Evolutionary conservation across 2,888 invertebrate genomes (phyloP).

Genomic region (Phalera bucephala): DNA sequence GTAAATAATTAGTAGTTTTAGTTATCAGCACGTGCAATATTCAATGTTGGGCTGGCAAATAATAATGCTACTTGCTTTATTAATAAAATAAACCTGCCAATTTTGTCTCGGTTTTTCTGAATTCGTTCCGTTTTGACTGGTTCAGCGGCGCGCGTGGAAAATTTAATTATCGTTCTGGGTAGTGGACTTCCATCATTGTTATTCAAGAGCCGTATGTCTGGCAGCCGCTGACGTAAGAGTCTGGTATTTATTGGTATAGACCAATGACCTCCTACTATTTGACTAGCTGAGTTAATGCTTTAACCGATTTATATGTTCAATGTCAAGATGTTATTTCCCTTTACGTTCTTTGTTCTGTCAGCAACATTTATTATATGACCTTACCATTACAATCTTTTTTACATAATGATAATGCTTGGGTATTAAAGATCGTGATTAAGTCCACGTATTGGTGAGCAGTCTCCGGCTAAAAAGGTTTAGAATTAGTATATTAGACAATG

Average conservation of each 20-base stretch:
- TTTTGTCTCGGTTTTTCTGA: constrained; percentile 44
- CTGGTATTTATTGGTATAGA: constrained; percentile 56
- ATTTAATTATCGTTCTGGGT: constrained; percentile 72
- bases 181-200: constrained; percentile 64
- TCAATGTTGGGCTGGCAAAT: no score
- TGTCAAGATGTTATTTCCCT: constrained; percentile 14
- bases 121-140: constrained; percentile 51
- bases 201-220: constrained; percentile 72
- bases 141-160: constrained; percentile 65
- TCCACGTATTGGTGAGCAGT: no score
- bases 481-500: no score
- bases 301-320: constrained; percentile 20
- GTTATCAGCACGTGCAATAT: no score
- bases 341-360: background rate
- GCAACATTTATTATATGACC: background rate
- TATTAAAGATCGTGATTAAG: no score
- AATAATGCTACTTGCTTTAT: no score
- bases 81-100: constrained; percentile 22
- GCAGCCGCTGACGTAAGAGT: constrained; percentile 69
- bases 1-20: no score
- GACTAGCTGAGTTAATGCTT: constrained; percentile 39
- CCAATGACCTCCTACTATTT: constrained; percentile 66
- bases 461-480: no score
- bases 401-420: background rate
- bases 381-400: background rate